A percentile compares a stretch with the other conserved stretches of the same genome.
Evolutionary conservation across 2,797 vertebrate species (phyloP).

Genomic region (Parauchenoglanis ngamensis): DNA sequence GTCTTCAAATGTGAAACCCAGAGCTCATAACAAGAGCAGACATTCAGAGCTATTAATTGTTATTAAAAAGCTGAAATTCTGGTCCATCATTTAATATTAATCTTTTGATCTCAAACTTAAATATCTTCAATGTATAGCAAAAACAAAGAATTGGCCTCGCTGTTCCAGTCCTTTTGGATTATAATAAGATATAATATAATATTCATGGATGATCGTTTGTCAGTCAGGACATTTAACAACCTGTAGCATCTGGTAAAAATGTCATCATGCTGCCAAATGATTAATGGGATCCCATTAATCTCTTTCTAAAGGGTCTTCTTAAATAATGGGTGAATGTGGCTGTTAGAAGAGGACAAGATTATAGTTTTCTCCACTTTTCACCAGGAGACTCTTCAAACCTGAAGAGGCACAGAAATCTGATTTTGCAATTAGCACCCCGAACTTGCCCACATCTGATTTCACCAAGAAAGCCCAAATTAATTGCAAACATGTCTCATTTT

Average conservation of each 20-base stretch:
- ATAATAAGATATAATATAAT: not conserved
- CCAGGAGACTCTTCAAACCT: constrained; percentile 30
- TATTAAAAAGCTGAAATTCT: not conserved
- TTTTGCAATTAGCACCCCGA: constrained; percentile 1
- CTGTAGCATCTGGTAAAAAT: constrained; percentile 13
- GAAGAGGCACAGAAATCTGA: constrained; percentile 25
- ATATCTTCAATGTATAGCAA: not conserved
- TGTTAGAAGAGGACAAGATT: constrained; percentile 34
- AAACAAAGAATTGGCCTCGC: not conserved
- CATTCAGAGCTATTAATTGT: not conserved
- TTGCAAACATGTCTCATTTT: not conserved
- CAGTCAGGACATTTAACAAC: constrained; percentile 16
- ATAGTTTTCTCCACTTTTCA: constrained; percentile 31
- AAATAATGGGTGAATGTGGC: constrained; percentile 22
- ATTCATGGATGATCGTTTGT: not conserved
- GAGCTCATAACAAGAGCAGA: not conserved
- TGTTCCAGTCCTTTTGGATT: not conserved
- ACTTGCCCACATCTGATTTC: constrained; percentile 16
- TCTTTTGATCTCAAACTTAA: not conserved
- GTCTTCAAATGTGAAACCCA: not conserved
- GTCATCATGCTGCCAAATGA: constrained; percentile 26
- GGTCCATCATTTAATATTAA: not conserved
- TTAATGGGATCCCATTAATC: constrained; percentile 15
- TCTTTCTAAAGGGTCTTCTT: constrained; percentile 7
- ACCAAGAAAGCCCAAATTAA: constrained; percentile 30